Evolutionary conservation across 2,113 vertebrate species (phyloP).

Genomic region (Oreochromis aureus): DNA sequence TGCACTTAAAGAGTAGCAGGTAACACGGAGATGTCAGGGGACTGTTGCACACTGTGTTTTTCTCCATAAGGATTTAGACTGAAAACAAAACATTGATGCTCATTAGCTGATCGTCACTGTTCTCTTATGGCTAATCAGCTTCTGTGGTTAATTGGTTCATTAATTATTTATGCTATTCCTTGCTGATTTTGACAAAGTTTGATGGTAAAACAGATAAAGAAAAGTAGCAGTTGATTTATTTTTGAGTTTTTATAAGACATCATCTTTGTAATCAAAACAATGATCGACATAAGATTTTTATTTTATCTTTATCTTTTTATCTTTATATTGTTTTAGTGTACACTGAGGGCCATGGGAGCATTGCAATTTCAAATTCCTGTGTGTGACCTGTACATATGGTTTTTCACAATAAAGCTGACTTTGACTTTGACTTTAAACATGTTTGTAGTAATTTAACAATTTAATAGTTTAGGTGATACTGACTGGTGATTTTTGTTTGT

Average conservation of each 20-base stretch:
- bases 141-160: constrained; percentile 2
- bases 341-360: not conserved
- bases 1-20: not conserved
- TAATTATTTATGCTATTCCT: constrained; percentile 10
- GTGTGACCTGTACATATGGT: not conserved
- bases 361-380: not conserved
- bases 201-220: not conserved
- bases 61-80: not conserved
- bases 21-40: not conserved
- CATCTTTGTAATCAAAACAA: not conserved
- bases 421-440: not conserved
- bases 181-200: not conserved
- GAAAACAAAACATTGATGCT: not conserved
- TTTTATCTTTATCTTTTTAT: not conserved
- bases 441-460: not conserved
- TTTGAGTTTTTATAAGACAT: not conserved
- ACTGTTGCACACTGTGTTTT: not conserved
- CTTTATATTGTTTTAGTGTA: not conserved
- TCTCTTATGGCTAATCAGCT: not conserved
- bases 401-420: too few relatives aligned
- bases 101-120: not conserved
- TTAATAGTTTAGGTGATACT: not conserved
- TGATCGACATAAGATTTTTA: not conserved
- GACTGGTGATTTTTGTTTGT: not conserved
- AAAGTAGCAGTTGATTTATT: not conserved